Percentiles rank a stretch among this genome's conserved stretches.
phyloP scores from a whole-genome alignment of 2,113 vertebrate genomes.

The Okapia johnstoni region DNA sequence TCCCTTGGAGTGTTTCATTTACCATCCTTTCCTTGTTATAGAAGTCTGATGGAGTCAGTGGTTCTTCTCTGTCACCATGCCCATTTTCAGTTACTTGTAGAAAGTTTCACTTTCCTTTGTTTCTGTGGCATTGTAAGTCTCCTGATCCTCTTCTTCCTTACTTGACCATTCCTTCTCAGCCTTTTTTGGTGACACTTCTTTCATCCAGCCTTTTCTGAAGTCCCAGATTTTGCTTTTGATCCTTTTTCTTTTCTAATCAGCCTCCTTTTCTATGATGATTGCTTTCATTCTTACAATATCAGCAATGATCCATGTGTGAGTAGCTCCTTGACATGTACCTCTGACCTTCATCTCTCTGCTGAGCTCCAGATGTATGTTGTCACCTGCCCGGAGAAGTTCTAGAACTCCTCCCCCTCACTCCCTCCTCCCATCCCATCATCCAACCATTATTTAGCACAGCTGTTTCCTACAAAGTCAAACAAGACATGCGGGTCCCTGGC shows the following conservation, averaged over 20 bases:
- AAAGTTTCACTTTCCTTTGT: background rate
- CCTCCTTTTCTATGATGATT: background rate
- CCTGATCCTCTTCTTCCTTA: background rate
- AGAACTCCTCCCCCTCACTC: background rate
- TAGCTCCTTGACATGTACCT: background rate
- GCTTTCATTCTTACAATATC: background rate
- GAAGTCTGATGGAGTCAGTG: background rate
- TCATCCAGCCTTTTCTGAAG: background rate
- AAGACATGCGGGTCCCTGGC: background rate
- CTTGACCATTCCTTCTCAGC: too few species aligned
- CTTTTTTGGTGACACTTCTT: background rate
- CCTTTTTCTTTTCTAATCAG: background rate
- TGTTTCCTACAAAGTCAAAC: background rate
- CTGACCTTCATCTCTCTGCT: background rate
- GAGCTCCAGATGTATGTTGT: background rate
- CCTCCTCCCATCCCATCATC: background rate
- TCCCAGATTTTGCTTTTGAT: background rate
- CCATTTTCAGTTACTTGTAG: background rate
- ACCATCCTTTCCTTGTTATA: background rate
- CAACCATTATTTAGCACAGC: background rate
- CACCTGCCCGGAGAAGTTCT: background rate
- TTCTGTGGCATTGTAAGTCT: accelerated
- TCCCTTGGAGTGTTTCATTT: background rate
- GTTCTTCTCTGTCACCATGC: background rate
- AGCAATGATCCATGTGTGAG: accelerated